These are phyloP conservation scores for Leptinotarsa juncta DNA, from an alignment of 2,888 invertebrate genomes.

Conservation along the genomic window DNA sequence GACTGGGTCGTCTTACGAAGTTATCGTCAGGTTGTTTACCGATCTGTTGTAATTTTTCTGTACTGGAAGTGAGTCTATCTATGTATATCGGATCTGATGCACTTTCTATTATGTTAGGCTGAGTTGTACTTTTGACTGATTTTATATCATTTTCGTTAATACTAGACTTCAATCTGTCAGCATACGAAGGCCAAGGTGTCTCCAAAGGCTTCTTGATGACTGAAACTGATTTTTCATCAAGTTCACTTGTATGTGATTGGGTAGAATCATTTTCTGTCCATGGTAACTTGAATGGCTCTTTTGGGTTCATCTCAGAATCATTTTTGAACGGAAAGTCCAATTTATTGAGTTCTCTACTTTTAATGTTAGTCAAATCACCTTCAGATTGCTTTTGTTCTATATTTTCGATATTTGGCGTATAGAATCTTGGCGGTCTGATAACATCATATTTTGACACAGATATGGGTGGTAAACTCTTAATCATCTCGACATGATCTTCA, in stretches of 20 bases:
- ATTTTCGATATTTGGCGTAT: neutral
- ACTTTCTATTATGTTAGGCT: neutral
- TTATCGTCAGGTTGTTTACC: neutral
- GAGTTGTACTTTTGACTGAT: neutral
- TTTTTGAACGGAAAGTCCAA: neutral
- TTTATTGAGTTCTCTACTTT: too few species aligned
- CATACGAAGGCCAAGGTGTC: conserved; percentile 22
- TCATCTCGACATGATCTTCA: conserved; percentile 12
- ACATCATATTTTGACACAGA: neutral
- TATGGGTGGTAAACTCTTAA: conserved; percentile 14
- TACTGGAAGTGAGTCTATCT: neutral
- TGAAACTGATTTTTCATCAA: neutral
- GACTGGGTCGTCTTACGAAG: neutral
- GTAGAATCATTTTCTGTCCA: neutral
- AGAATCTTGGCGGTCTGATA: neutral
- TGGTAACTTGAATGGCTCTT: neutral
- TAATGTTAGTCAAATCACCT: neutral
- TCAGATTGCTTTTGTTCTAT: neutral
- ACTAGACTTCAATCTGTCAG: conserved; percentile 3
- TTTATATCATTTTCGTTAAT: neutral
- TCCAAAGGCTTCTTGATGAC: neutral
- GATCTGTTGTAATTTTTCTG: neutral
- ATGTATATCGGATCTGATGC: neutral
- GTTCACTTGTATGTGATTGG: neutral
- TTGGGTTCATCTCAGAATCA: neutral